Evolutionary conservation across 1,140 invertebrate species (phyloP), one percentile per base, ranked within the genome.

Genomic region (Argopecten irradians): DNA sequence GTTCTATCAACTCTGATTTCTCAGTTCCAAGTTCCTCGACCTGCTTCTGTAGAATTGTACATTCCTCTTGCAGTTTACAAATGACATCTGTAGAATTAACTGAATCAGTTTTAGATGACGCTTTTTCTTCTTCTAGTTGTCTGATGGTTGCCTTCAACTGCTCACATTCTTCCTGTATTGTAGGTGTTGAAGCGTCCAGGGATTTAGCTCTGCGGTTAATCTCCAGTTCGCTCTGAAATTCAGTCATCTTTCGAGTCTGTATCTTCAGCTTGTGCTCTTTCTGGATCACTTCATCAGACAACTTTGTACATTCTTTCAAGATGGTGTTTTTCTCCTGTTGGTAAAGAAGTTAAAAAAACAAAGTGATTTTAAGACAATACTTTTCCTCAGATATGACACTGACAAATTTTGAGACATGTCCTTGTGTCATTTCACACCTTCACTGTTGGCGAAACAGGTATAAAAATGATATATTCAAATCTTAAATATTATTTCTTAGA

Each of bases 151-250:
- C 71, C 39, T 43, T 87, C 19, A 90, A 82, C 3, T 22, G 34
- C 34, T 71, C 71, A 33, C 86, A 84, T 84, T 90, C 82, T 32
- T 86, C 71, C 82, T 85, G 36, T 89, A 19, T 46, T 86, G 34
- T 86, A 82, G 36, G 85, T 86, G 28, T n/a, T n/a, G 46, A 19
- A 55, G 22, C 28, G 28, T 82, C 71, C 82, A 46, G 13, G 41
- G 55, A 86, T n/a, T 33, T 90, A 34, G 82, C 46, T 32, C 34
- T 83, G n/a, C 33, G 87, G 34, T 3, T 88, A 9, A 19, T 87
- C 86, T 34, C 89, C 14, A 92, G 43, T 86, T 90, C 89, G n/a
- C 85, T 43, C 34, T 89, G 43, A 39, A 85, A 90, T 36, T 90
- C 88, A 39, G 55, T 83, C 19, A 90, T 41, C 83, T 88, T 89